phyloP scores from a whole-genome alignment of 2,113 vertebrate species.

The Quiscalus mexicanus region DNA sequence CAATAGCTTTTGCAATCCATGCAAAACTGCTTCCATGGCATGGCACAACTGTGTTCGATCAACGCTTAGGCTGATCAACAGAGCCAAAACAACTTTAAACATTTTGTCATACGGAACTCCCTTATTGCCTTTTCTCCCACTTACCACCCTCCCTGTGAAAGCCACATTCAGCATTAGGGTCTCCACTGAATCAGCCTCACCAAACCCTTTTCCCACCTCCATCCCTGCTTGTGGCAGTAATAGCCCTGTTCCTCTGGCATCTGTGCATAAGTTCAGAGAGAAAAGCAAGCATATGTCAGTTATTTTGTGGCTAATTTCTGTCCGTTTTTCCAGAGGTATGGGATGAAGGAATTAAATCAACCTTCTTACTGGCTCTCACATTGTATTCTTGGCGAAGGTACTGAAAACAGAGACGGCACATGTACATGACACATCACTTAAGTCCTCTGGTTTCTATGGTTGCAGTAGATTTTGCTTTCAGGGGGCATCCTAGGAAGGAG shows the following conservation, averaged over 20 bases:
- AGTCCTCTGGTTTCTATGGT: slow-evolving; percentile 64
- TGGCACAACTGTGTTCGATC: neutral
- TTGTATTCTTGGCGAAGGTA: slow-evolving; percentile 51
- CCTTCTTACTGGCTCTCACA: slow-evolving; percentile 23
- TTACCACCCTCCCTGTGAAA: neutral
- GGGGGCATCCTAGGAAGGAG: slow-evolving; percentile 58
- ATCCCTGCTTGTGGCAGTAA: neutral
- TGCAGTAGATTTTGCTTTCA: slow-evolving; percentile 66
- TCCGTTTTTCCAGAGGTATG: neutral
- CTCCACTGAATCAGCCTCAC: neutral
- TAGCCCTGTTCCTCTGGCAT: neutral
- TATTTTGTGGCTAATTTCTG: neutral
- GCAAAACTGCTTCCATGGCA: slow-evolving; percentile 8
- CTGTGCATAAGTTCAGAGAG: neutral
- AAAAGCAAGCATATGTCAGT: neutral
- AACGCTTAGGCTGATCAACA: neutral
- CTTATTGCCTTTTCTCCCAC: neutral
- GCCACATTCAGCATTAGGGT: fast-evolving
- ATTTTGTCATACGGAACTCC: neutral
- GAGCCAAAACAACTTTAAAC: neutral
- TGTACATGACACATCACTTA: slow-evolving; percentile 64
- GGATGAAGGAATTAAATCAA: slow-evolving; percentile 35
- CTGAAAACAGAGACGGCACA: slow-evolving; percentile 55
- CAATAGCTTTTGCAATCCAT: neutral
- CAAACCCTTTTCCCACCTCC: neutral